Base-by-base conservation (phyloP, 2,797 vertebrate species). In the Gambelia wislizenii region DNA sequence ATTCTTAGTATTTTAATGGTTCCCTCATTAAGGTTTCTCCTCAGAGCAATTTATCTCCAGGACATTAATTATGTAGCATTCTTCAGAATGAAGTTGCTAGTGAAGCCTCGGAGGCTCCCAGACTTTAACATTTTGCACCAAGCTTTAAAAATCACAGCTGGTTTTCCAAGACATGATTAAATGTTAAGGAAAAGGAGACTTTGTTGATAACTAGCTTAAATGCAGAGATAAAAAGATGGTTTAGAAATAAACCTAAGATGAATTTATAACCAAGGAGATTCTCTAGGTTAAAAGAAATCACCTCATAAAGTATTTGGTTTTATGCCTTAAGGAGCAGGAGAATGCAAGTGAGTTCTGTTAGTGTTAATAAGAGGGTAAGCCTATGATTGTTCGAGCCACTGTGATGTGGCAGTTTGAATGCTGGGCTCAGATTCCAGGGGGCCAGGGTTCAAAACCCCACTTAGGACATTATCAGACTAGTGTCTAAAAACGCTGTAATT, bases 51-150 rank as follows among this genome's bases (percentile, higher is more conserved):
- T 95, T 93, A 96, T 96, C 16, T 2, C 89, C 87, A 89, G 82
- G 30, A 69, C 87, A 77, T 95, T 93, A 95, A 96, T 96, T 95
- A 96, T 96, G 96, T 91, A 95, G 88, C 86, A 59, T 67, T 77
- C 91, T 89, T 89, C 93, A 91, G 90, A 90, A 93, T 94, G 78
- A 92, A 95, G 79, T 39, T 89, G 86, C 85, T 83, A 16, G 36
- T 6, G n/a, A 90, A 95, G 93, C 59, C 69, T 61, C 82, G 44
- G 84, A 93, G 90, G 20, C 85, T 89, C 89, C 5, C 0, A 5
- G 78, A 74, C 94, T 94, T 69, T 92, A 74, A 94, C 91, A 88
- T 87, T 89, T 76, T 83, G 67, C 27, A 74, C 72, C 39, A 30
- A 39, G 89, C 84, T 91, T 9, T 88, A 87, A 89, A n/a, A 89